Evolutionary conservation across 1,140 invertebrate species (phyloP).

Genomic region (Calycopis cecrops): DNA sequence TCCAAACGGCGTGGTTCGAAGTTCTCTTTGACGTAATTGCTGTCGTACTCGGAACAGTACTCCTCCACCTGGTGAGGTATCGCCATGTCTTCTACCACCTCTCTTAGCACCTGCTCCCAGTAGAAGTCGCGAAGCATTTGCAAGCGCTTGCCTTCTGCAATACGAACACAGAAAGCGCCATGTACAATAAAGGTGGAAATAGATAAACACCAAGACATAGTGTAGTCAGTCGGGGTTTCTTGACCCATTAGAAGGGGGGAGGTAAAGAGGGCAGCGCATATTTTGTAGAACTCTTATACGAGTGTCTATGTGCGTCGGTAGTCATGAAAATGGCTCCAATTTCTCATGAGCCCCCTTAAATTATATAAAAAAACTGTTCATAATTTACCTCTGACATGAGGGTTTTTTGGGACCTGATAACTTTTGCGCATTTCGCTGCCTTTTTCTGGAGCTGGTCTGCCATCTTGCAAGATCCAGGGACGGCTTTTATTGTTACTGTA

Average conservation of each 20-base stretch:
- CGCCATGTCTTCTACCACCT: conserved; percentile 59
- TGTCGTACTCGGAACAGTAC: conserved; percentile 59
- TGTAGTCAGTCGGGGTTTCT: too few species aligned
- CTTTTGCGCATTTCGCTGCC: conserved; percentile 60
- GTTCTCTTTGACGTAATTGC: conserved; percentile 57
- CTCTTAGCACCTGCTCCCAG: conserved; percentile 67
- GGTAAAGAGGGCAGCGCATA: too few species aligned
- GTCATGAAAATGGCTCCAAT: too few species aligned
- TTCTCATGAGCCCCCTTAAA: too few species aligned
- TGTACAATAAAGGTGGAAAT: too few species aligned
- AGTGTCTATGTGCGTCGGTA: too few species aligned
- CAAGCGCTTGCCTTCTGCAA: conserved; percentile 53
- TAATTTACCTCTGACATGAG: conserved; percentile 40
- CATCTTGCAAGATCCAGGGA: conserved; percentile 63
- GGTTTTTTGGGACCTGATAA: conserved; percentile 48
- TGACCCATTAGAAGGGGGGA: too few species aligned
- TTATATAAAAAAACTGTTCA: too few species aligned
- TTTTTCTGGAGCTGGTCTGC: conserved; percentile 37
- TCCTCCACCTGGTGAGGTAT: conserved; percentile 47
- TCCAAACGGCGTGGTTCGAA: conserved; percentile 57
- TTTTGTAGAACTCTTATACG: too few species aligned
- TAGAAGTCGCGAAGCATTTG: conserved; percentile 66
- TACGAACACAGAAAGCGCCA: not conserved
- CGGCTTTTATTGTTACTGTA: conserved; percentile 63
- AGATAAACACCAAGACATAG: too few species aligned